Evolutionary conservation across 2,113 vertebrate species (phyloP).

Genomic region (Petrocephalus microphthalmus): DNA sequence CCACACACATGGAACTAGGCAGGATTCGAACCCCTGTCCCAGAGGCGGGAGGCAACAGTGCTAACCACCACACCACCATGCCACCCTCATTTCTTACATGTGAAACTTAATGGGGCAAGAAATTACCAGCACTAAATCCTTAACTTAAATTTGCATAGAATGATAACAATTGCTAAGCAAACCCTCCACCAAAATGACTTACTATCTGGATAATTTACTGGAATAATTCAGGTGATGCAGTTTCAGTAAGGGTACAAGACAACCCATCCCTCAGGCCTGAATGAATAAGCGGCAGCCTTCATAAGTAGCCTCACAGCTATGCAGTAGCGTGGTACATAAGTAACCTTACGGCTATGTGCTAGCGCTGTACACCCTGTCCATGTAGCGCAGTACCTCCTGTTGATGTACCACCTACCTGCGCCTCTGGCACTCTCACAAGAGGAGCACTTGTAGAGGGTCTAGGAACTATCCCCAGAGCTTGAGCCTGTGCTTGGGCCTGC

Average conservation of each 20-base stretch:
- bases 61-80: no score
- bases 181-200: neutral
- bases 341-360: neutral
- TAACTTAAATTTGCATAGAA: neutral
- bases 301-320: neutral
- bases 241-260: neutral
- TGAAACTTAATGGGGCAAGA: neutral
- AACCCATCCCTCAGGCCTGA: neutral
- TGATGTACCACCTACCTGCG: constrained; percentile 61
- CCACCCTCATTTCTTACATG: neutral
- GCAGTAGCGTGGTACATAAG: neutral
- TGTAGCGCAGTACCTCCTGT: neutral
- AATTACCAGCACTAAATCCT: neutral
- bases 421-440: constrained; percentile 54
- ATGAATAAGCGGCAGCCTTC: neutral
- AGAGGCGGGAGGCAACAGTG: no score
- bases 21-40: no score
- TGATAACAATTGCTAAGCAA: neutral
- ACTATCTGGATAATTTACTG: neutral
- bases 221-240: neutral
- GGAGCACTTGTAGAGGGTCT: constrained; percentile 39
- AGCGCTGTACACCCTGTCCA: neutral
- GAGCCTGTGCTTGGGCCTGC: constrained; percentile 71
- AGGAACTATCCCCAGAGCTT: constrained; percentile 49
- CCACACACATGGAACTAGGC: no score